A percentile compares a stretch with the other conserved stretches of the same genome.
phyloP scores from a whole-genome alignment of 2,888 invertebrate genomes.

The Monochamus alternatus region DNA sequence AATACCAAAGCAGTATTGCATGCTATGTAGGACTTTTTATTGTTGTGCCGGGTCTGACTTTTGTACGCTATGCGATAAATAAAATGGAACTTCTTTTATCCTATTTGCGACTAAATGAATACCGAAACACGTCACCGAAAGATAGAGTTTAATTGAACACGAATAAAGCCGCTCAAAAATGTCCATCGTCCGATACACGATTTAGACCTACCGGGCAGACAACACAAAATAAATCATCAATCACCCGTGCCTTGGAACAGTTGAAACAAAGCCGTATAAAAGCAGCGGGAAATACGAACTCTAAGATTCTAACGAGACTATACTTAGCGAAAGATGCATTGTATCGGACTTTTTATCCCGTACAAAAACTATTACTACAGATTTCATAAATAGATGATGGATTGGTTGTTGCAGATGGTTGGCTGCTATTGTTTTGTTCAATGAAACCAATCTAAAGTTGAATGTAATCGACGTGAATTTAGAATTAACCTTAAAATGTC shows the following conservation, averaged over 20 bases:
- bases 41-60: slow-evolving; percentile 47
- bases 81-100: slow-evolving; percentile 43
- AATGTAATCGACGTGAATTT: slow-evolving; percentile 32
- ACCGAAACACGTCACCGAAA: slow-evolving; percentile 45
- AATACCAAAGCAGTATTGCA: slow-evolving; percentile 50
- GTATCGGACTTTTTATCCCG: slow-evolving; percentile 64
- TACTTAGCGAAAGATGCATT: slow-evolving; percentile 66
- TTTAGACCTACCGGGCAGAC: slow-evolving; percentile 69
- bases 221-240: slow-evolving; percentile 72
- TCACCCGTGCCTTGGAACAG: slow-evolving; percentile 68
- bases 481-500: slow-evolving; percentile 20
- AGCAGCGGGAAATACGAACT: slow-evolving; percentile 70
- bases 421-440: slow-evolving; percentile 54
- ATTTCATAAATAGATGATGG: slow-evolving; percentile 69
- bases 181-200: slow-evolving; percentile 61
- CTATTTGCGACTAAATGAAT: slow-evolving; percentile 43
- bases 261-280: slow-evolving; percentile 69
- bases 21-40: slow-evolving; percentile 48
- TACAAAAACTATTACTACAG: slow-evolving; percentile 66
- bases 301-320: slow-evolving; percentile 68
- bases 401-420: slow-evolving; percentile 59
- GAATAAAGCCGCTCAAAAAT: slow-evolving; percentile 57
- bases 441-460: slow-evolving; percentile 39
- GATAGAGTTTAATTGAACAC: slow-evolving; percentile 58
- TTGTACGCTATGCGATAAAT: slow-evolving; percentile 51